Evolutionary conservation across 2,888 invertebrate genomes (phyloP).

Genomic region (Synergus itoensis): DNA sequence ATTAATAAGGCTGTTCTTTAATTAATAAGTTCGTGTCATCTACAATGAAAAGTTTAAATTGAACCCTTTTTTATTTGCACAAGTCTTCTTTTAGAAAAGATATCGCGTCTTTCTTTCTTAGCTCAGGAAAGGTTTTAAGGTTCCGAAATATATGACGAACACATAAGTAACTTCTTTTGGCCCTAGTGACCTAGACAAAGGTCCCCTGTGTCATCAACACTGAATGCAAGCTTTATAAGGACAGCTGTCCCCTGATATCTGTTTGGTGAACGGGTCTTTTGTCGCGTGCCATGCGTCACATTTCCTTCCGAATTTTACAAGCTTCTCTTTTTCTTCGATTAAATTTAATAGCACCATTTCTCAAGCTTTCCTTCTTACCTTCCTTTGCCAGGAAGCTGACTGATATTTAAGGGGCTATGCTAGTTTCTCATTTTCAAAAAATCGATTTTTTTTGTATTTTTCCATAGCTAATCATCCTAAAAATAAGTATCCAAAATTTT

Average conservation of each 20-base stretch:
- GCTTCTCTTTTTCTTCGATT: conserved; percentile 6
- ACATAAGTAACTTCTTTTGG: conserved; percentile 22
- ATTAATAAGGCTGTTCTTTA: not conserved
- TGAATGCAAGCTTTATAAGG: conserved; percentile 54
- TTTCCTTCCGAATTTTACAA: conserved; percentile 48
- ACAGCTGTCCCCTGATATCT: conserved; percentile 62
- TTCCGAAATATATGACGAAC: not conserved
- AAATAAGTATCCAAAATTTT: too few relatives aligned
- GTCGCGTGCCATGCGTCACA: conserved; percentile 60
- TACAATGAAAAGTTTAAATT: not conserved
- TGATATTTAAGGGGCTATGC: too few relatives aligned
- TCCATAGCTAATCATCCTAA: too few relatives aligned
- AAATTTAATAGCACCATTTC: not conserved
- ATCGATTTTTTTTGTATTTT: too few relatives aligned
- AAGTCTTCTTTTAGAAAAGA: not conserved
- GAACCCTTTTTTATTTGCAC: conserved; percentile 17
- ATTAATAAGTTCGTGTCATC: not conserved
- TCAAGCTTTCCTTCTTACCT: not conserved
- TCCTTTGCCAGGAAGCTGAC: not conserved
- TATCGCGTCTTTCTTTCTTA: not conserved
- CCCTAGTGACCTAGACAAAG: conserved; percentile 42
- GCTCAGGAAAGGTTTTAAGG: not conserved
- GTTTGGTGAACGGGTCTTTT: conserved; percentile 59
- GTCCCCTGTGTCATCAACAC: conserved; percentile 49
- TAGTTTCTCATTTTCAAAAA: too few relatives aligned